Base-by-base conservation (phyloP, 2,888 invertebrate genomes). In the Candidula unifasciata region DNA sequence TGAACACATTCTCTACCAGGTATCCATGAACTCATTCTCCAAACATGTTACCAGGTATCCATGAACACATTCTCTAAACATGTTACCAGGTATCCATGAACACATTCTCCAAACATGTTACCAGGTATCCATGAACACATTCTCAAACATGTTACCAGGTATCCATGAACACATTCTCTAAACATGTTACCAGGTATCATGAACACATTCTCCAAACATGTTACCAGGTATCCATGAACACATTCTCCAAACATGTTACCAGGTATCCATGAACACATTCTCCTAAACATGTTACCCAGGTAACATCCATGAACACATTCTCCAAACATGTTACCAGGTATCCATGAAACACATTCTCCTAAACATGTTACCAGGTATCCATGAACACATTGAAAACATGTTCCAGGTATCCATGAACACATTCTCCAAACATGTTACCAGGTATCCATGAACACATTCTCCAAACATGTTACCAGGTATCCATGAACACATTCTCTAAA, bases 91-190 rank as follows among this genome's bases (percentile, higher is more conserved):
- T 52, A 95, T 96, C 86, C 96, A 96, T 92, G 95, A 96, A 90
- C 95, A n/a, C n/a, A n/a, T n/a, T n/a, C n/a, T n/a, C n/a, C n/a
- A n/a, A n/a, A n/a, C n/a, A n/a, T n/a, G n/a, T n/a, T n/a, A n/a
- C n/a, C n/a, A n/a, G n/a, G n/a, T n/a, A n/a, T n/a, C n/a, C n/a
- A n/a, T 24, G 52, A 30, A 57, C 16, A 30, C n/a, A 30, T 66
- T 33, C 18, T 30, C 10, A 30, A 27, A 30, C 18, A n/a, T 79
- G 27, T 18, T 33, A 33, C 6, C 27, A 84, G 84, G 80, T 52
- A 95, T 96, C 86, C 96, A 96, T 92, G 95, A 96, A 90, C 95
- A n/a, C n/a, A n/a, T n/a, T n/a, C n/a, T n/a, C n/a, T n/a, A n/a
- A n/a, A n/a, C n/a, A n/a, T n/a, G n/a, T n/a, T n/a, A n/a, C n/a